These are phyloP conservation scores for Thymelicus acteon DNA, from an alignment of 2,888 invertebrate species.

Conservation along the genomic window DNA sequence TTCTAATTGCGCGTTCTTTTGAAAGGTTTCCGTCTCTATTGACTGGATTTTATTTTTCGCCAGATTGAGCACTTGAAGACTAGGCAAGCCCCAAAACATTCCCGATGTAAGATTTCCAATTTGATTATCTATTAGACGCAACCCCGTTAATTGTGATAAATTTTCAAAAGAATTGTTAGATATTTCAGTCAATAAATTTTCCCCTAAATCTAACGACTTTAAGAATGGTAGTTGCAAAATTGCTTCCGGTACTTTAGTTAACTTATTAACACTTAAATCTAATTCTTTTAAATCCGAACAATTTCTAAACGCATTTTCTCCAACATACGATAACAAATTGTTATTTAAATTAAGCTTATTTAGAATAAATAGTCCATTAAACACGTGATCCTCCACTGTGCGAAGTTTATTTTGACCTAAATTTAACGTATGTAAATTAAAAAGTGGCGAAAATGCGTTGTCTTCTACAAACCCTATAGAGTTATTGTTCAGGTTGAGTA, in stretches of 20 bases:
- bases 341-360: constrained; percentile 93
- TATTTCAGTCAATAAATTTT: constrained; percentile 94
- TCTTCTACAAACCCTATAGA: constrained; percentile 93
- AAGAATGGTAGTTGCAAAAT: constrained; percentile 92
- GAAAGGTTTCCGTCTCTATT: constrained; percentile 94
- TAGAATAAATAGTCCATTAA: constrained; percentile 93
- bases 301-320: constrained; percentile 92
- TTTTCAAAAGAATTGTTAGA: constrained; percentile 93
- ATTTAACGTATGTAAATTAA: constrained; percentile 95
- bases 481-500: constrained; percentile 93
- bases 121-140: constrained; percentile 95
- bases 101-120: constrained; percentile 94
- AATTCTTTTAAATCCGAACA: constrained; percentile 95
- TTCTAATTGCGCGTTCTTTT: constrained; percentile 92
- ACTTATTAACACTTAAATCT: constrained; percentile 94
- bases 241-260: constrained; percentile 93
- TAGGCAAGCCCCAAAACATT: constrained; percentile 93
- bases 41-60: constrained; percentile 95
- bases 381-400: constrained; percentile 90
- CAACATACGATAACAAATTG: constrained; percentile 91
- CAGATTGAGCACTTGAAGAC: constrained; percentile 93
- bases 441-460: constrained; percentile 93
- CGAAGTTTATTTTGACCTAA: constrained; percentile 94
- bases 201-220: constrained; percentile 95
- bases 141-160: constrained; percentile 93